Evolutionary conservation across 2,113 vertebrate genomes (phyloP).

Genomic region (Trinectes maculatus): DNA sequence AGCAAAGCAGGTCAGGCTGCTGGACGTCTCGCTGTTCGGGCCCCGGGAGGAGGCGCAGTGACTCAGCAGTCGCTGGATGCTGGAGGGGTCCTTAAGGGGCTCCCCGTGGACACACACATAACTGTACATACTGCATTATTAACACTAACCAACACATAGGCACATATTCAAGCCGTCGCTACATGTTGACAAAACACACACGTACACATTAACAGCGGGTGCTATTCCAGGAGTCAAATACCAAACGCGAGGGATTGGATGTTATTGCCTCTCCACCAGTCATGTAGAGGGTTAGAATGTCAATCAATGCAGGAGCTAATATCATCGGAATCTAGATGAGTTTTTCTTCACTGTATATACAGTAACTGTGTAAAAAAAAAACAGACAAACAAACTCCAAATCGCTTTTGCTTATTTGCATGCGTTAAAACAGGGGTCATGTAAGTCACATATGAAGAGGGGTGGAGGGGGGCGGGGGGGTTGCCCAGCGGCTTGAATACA

Average conservation of each 20-base stretch:
- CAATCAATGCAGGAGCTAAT: not conserved
- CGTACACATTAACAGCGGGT: not conserved
- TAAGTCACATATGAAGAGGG: conserved; percentile 60
- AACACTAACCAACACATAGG: conserved; percentile 13
- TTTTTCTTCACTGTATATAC: conserved; percentile 7
- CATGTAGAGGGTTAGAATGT: not conserved
- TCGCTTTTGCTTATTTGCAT: conserved; percentile 70
- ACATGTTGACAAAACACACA: not conserved
- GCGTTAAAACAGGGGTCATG: conserved; percentile 72
- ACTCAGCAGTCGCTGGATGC: conserved; percentile 64
- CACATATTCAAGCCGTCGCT: not conserved
- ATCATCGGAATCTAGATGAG: not conserved
- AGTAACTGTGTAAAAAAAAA: conserved; percentile 38
- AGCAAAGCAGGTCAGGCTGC: conserved; percentile 40
- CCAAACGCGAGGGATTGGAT: not conserved
- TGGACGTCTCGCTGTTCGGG: conserved; percentile 44
- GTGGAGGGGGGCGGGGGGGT: too few species aligned
- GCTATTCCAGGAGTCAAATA: not conserved
- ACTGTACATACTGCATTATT: conserved; percentile 18
- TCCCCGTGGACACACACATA: conserved; percentile 48
- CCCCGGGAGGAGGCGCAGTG: conserved; percentile 52
- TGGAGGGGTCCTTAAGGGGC: conserved; percentile 59
- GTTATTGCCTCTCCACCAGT: not conserved
- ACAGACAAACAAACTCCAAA: not conserved
- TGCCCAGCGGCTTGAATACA: conserved; percentile 69